These are phyloP conservation scores for Macropis europaea DNA, from an alignment of 2,888 invertebrate genomes.

Conservation along the genomic window DNA sequence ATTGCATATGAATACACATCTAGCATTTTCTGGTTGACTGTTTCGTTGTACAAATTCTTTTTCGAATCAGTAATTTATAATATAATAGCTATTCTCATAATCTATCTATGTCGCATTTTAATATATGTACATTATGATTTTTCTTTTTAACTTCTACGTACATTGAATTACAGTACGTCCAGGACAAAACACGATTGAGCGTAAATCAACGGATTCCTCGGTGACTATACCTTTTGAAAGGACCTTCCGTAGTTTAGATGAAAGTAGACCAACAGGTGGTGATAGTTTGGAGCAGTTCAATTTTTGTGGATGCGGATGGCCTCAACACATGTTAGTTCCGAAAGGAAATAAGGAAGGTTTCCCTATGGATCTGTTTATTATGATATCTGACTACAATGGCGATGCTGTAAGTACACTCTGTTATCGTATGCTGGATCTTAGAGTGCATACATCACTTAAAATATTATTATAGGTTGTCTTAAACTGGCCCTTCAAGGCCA, in stretches of 20 bases:
- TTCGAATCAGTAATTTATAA: no score
- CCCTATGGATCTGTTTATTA: constrained; percentile 86
- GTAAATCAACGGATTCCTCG: constrained; percentile 86
- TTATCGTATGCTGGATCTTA: no score
- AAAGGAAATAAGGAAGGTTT: constrained; percentile 86
- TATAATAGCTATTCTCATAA: no score
- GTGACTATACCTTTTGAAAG: constrained; percentile 92
- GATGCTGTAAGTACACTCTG: constrained; percentile 82
- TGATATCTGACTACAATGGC: constrained; percentile 87
- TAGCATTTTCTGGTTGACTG: no score
- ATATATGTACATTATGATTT: no score
- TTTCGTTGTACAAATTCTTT: no score
- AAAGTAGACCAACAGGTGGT: constrained; percentile 83
- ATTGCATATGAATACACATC: no score
- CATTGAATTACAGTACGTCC: constrained; percentile 82
- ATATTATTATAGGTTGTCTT: no score
- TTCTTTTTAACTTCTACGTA: background rate
- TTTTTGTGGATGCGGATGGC: constrained; percentile 95
- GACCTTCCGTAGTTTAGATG: constrained; percentile 88
- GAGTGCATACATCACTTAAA: no score
- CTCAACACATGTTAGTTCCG: constrained; percentile 89
- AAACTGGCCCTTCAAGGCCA: no score
- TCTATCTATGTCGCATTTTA: no score
- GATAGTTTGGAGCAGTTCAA: constrained; percentile 83
- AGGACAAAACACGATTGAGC: constrained; percentile 85